Base-by-base conservation (phyloP, 2,888 invertebrate genomes). In the Eudemis profundana region DNA sequence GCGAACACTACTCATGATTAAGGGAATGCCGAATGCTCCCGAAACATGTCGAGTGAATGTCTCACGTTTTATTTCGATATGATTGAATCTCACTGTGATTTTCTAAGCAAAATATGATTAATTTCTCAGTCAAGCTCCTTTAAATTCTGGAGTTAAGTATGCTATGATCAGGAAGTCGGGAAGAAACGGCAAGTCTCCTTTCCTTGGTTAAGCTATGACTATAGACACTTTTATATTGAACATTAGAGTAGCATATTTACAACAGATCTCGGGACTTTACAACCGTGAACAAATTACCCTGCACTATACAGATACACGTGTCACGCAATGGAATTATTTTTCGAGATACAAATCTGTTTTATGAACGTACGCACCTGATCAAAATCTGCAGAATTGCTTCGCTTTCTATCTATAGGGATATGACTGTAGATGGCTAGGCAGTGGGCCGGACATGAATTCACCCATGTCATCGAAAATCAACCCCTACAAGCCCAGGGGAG, bases 271-370 rank as follows among this genome's bases (percentile, higher is more conserved):
- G 36, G 44, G 61, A 71, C 70, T 76, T 73, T 74, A 78, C 68
- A 68, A 76, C 70, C 77, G 75, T 77, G 74, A 76, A 78, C 72
- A 75, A 69, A 70, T 72, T 64, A 38, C 42, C 19, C 15, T 36
- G 12, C 47, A n/a, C 21, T 12, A 23, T 40, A 38, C 44, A 40
- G n/a, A n/a, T 4, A 12, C 17, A 69, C 70, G 70, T 70, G 76
- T 72, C 85, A 83, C 79, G 85, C 86, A 81, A 84, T 72, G 44
- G 19, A 50, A 62, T 64, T 59, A 64, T 50, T 69, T 50, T 46
- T 59, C 64, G 61, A 65, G 77, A 75, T 76, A 71, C 67, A 65
- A 53, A 77, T 77, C 76, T 69, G 65, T 68, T 72, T 66, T 69
- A 68, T 69, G 61, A 47, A 63, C 62, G 61, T 68, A 67, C 61